Percentiles rank a stretch among this genome's conserved stretches.
Conservation (phyloP, 2,888 invertebrate species). For the Drosophila diplacantha region DNA sequence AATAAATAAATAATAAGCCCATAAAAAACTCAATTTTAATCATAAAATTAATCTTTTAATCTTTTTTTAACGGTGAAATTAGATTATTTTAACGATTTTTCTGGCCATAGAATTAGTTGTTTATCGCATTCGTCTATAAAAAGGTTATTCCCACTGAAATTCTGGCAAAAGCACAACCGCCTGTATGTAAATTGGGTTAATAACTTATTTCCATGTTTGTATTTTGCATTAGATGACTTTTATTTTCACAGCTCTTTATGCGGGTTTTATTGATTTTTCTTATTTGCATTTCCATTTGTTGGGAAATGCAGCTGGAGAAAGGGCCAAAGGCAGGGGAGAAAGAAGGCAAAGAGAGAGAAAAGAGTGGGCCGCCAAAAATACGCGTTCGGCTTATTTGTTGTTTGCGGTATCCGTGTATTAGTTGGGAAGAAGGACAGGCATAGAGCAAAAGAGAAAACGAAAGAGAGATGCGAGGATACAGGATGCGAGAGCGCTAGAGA, state of each 20-base stretch:
- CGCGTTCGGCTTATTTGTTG: constrained; percentile 61
- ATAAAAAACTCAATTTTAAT: too few relatives aligned
- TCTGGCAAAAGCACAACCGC: neutral
- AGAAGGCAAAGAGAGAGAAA: neutral
- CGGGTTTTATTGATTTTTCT: constrained; percentile 65
- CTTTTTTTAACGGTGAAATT: neutral
- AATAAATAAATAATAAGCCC: too few relatives aligned
- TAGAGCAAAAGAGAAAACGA: neutral
- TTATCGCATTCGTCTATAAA: neutral
- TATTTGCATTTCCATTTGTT: constrained; percentile 49
- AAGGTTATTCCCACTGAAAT: constrained; percentile 6
- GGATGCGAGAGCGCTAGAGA: constrained; percentile 1
- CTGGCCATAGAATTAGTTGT: neutral
- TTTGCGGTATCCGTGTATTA: constrained; percentile 35
- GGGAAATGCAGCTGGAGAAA: constrained; percentile 41
- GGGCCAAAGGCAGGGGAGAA: constrained; percentile 1
- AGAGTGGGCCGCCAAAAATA: constrained; percentile 33
- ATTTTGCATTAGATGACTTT: constrained; percentile 46
- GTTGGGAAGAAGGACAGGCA: neutral
- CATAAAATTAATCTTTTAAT: neutral
- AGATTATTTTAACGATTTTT: neutral
- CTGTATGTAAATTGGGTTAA: constrained; percentile 63
- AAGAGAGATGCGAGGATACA: constrained; percentile 13
- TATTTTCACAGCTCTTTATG: constrained; percentile 46
- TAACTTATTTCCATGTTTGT: constrained; percentile 54